A percentile compares a stretch with the other conserved stretches of the same genome.
phyloP scores from a whole-genome alignment of 2,113 vertebrate genomes.

The Opisthocomus hoazin region DNA sequence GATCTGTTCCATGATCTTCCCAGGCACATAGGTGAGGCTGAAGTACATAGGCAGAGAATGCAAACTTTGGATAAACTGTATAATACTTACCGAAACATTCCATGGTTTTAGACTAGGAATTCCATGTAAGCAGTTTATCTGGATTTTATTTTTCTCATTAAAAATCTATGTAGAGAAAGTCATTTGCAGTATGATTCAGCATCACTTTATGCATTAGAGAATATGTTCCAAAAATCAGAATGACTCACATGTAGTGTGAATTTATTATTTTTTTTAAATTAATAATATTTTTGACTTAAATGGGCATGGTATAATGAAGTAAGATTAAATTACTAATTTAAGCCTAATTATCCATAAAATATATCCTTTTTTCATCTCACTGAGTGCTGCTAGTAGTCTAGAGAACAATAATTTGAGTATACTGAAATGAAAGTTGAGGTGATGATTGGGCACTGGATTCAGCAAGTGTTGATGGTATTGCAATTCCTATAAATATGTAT shows the following conservation, averaged over 20 bases:
- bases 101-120: background rate
- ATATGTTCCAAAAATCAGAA: background rate
- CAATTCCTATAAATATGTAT: background rate
- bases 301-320: background rate
- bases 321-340: background rate
- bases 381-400: background rate
- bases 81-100: background rate
- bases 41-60: background rate
- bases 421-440: background rate
- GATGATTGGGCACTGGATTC: background rate
- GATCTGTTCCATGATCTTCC: too few species aligned
- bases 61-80: background rate
- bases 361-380: rapidly evolving
- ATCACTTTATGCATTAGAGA: background rate
- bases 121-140: background rate
- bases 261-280: background rate
- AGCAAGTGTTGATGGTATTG: background rate
- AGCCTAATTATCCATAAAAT: background rate
- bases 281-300: background rate
- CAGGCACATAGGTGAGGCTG: too few species aligned
- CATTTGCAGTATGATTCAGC: background rate
- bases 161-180: background rate
- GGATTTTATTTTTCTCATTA: background rate
- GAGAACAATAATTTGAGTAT: background rate
- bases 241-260: background rate